Base-by-base conservation (phyloP, 2,113 vertebrate species). In the Vimba vimba region DNA sequence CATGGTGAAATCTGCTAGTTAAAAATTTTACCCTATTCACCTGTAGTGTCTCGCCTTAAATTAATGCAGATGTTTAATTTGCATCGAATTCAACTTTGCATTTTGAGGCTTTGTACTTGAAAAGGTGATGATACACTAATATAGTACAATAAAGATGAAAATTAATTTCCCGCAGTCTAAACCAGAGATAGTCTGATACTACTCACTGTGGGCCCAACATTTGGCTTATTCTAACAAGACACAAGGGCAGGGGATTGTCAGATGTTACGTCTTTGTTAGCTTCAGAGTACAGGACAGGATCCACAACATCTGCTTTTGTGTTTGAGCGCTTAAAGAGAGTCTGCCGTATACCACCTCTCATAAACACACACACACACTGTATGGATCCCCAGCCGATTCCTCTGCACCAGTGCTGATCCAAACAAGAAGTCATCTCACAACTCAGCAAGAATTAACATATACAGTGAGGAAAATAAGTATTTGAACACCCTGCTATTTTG, bases 371-470 rank as follows among this genome's bases (percentile, higher is more conserved):
- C 36, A 73, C 74, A 86, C 79, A 60, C 78, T 25, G 6, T 52
- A 69, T 68, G 47, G 66, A 79, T 81, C 77, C 57, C 76, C 47
- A 81, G 60, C 64, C 47, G 57, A 85, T 80, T 69, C 59, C 82
- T 30, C 21, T 79, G 76, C 39, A 55, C 50, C 82, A 68, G 30
- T 85, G 86, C 86, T 87, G 86, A 85, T 55, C 77, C 62, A 68
- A 71, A 87, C 77, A 87, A 85, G 79, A 84, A 80, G 39, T 47
- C 73, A 76, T 62, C n/a, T 68, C 83, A 82, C 69, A 85, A 60
- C 77, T 87, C 86, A 87, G 86, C 86, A 81, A 74, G 62, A 80
- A 85, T 74, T 85, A 52, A 68, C 68, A 84, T 36, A 74, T 47
- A n/a, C n/a, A n/a, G n/a, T n/a, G n/a, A n/a, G n/a, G n/a, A n/a